These are phyloP conservation scores for Phrixothrix hirtus DNA, from an alignment of 2,888 invertebrate genomes.

Conservation along the genomic window DNA sequence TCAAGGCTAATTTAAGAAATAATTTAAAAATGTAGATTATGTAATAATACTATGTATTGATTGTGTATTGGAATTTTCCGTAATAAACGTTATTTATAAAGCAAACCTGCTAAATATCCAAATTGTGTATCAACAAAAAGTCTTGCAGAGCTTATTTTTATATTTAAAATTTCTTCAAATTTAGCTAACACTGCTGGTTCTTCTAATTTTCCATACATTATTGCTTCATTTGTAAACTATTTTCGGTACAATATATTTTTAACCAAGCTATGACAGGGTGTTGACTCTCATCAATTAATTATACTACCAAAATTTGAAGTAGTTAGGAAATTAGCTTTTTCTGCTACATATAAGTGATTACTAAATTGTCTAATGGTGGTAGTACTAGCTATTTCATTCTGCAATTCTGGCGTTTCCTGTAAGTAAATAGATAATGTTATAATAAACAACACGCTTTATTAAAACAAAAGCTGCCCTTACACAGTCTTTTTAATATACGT, in stretches of 20 bases:
- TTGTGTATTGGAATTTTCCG: too few species aligned
- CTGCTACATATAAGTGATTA: not conserved
- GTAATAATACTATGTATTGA: too few species aligned
- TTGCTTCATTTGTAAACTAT: not conserved
- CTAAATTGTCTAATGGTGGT: conserved; percentile 4
- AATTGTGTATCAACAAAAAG: not conserved
- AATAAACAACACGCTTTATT: not conserved
- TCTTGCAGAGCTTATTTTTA: not conserved
- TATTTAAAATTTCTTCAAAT: not conserved
- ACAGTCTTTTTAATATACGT: not conserved
- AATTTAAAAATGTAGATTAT: too few species aligned
- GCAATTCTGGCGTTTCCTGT: not conserved
- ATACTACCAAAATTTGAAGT: not conserved
- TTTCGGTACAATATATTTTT: not conserved
- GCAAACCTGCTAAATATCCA: not conserved
- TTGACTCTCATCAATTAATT: not conserved
- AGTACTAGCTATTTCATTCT: not conserved
- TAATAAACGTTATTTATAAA: too few species aligned
- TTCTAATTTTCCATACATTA: not conserved
- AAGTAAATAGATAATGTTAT: not conserved
- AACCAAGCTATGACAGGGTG: conserved; percentile 1
- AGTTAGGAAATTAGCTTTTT: not conserved
- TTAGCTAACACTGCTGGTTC: not conserved
- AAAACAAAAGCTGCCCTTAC: too few species aligned
- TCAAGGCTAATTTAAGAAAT: too few species aligned